Percentiles rank a stretch among this genome's conserved stretches.
These are phyloP conservation scores for Eurois occulta DNA, from an alignment of 2,888 invertebrate genomes.

Conservation along the genomic window DNA sequence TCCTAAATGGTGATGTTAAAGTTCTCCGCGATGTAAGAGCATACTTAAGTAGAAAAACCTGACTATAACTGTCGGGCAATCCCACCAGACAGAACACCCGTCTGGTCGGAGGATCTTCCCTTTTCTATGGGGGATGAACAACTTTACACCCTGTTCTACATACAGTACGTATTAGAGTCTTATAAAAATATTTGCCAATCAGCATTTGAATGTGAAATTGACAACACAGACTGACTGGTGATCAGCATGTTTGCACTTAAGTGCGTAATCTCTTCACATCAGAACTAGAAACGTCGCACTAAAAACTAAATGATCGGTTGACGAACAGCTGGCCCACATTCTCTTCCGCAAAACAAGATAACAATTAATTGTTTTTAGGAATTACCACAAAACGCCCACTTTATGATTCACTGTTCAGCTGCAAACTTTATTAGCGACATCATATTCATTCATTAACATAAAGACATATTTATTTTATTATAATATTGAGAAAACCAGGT, in stretches of 20 bases:
- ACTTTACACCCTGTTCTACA: no score
- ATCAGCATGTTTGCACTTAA: background rate
- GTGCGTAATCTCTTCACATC: background rate
- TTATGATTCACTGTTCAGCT: slow-evolving; percentile 28
- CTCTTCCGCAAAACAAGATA: slow-evolving; percentile 31
- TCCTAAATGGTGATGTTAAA: no score
- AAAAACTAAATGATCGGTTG: background rate
- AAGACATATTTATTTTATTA: background rate
- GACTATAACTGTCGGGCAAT: no score
- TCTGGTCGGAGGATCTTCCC: no score
- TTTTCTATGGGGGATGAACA: no score
- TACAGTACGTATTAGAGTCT: no score
- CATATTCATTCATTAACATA: slow-evolving; percentile 1
- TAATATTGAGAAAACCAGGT: background rate
- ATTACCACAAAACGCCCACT: slow-evolving; percentile 39
- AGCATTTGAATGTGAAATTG: background rate
- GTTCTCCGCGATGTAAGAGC: no score
- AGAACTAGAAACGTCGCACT: background rate
- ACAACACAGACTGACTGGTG: background rate
- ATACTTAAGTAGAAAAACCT: no score
- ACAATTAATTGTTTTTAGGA: slow-evolving; percentile 16
- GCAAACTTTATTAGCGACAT: background rate
- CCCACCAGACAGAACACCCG: no score
- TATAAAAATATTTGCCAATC: background rate
- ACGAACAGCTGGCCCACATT: slow-evolving; percentile 8